Evolutionary conservation across 2,888 invertebrate genomes (phyloP).

Genomic region (Monochamus alternatus): DNA sequence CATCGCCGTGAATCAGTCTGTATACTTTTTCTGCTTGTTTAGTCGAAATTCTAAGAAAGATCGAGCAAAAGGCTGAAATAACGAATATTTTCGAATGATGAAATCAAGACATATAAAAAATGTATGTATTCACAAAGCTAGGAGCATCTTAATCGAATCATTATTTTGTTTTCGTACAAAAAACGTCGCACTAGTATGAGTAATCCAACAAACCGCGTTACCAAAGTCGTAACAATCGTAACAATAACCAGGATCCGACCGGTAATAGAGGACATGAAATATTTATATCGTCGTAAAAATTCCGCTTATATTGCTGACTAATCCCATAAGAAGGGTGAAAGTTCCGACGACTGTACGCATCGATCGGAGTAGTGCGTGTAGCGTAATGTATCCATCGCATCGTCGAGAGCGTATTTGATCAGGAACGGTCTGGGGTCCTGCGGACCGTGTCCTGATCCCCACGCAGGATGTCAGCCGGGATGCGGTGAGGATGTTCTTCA

Average conservation of each 20-base stretch:
- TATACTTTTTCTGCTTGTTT: no score
- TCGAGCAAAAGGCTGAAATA: no score
- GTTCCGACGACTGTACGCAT: slow-evolving; percentile 29
- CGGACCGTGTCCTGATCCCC: slow-evolving; percentile 43
- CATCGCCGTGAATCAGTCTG: no score
- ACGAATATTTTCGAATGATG: no score
- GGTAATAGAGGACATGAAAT: slow-evolving; percentile 31
- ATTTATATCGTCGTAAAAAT: slow-evolving; percentile 37
- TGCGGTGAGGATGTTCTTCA: slow-evolving; percentile 62
- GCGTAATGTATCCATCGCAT: slow-evolving; percentile 30
- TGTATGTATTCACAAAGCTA: no score
- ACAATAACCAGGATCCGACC: slow-evolving; percentile 21
- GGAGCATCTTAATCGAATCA: no score
- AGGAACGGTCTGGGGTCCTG: slow-evolving; percentile 40
- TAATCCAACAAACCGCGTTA: neutral
- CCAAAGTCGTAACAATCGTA: slow-evolving; percentile 7
- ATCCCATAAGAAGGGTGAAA: slow-evolving; percentile 38
- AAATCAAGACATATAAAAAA: no score
- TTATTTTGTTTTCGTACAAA: neutral
- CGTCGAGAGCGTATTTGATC: slow-evolving; percentile 31
- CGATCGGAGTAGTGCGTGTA: slow-evolving; percentile 31
- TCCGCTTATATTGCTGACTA: slow-evolving; percentile 37
- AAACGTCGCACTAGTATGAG: neutral
- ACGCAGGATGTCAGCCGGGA: slow-evolving; percentile 61
- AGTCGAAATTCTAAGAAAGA: no score